Conservation (phyloP, 2,888 invertebrate species). For the Xylocampa areola region DNA sequence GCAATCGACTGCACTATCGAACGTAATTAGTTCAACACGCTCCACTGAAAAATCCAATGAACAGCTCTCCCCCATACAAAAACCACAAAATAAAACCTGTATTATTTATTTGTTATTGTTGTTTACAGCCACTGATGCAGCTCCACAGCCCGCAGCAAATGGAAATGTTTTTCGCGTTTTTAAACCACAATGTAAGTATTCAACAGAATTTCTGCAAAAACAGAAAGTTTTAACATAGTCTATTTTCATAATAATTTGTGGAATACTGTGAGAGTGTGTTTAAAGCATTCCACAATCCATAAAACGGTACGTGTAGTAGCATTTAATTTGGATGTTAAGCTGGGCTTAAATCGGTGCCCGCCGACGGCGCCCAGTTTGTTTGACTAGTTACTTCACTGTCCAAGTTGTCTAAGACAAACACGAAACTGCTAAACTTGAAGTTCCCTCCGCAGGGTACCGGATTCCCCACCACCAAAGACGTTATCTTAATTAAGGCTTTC, state of each 20-base stretch:
- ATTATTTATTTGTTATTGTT: slow-evolving; percentile 45
- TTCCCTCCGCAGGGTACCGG: slow-evolving; percentile 63
- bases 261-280: slow-evolving; percentile 49
- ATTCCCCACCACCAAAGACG: slow-evolving; percentile 71
- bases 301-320: slow-evolving; percentile 72
- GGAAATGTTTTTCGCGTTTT: slow-evolving; percentile 48
- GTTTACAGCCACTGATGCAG: slow-evolving; percentile 36
- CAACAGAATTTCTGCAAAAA: slow-evolving; percentile 50
- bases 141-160: slow-evolving; percentile 22
- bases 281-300: slow-evolving; percentile 50
- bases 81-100: slow-evolving; percentile 32
- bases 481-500: slow-evolving; percentile 82
- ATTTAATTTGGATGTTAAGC: slow-evolving; percentile 80
- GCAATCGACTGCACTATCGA: not conserved
- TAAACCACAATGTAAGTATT: slow-evolving; percentile 56
- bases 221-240: slow-evolving; percentile 54
- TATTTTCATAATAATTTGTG: slow-evolving; percentile 60
- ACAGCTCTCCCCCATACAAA: slow-evolving; percentile 7
- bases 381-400: slow-evolving; percentile 83
- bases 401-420: slow-evolving; percentile 85
- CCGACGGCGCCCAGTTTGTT: slow-evolving; percentile 71
- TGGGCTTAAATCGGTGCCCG: slow-evolving; percentile 67
- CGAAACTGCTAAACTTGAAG: slow-evolving; percentile 80
- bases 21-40: slow-evolving; percentile 20
- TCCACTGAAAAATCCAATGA: slow-evolving; percentile 20